Percentiles rank a stretch among this genome's conserved stretches.
Conservation (phyloP, 2,888 invertebrate species). For the Rhingia campestris region DNA sequence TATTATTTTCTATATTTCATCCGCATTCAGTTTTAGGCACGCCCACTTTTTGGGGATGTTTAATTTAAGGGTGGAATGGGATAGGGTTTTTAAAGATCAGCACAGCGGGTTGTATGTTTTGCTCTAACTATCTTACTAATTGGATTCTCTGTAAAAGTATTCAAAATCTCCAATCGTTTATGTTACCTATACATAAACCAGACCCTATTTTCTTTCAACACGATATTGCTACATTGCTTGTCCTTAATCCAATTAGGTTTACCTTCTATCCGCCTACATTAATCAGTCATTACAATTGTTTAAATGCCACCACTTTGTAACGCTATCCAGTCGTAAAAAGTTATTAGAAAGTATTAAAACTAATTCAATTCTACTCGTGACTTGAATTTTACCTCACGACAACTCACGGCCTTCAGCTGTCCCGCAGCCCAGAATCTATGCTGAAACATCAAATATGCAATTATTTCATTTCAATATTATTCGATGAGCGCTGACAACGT, state of each 20-base stretch:
- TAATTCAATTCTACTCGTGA: constrained; percentile 9
- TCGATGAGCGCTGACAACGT: constrained; percentile 48
- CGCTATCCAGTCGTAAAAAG: constrained; percentile 13
- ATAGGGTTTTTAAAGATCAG: too few relatives aligned
- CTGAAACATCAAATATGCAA: constrained; percentile 62
- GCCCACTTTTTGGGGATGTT: too few relatives aligned
- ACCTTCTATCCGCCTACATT: neutral
- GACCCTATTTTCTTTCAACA: too few relatives aligned
- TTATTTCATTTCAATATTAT: constrained; percentile 60
- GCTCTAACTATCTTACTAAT: too few relatives aligned
- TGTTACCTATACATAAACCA: too few relatives aligned
- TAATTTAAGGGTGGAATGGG: too few relatives aligned
- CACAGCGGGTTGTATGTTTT: too few relatives aligned
- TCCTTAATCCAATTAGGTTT: constrained; percentile 11
- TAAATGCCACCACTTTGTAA: constrained; percentile 5
- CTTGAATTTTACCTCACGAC: neutral
- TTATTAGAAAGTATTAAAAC: constrained; percentile 22
- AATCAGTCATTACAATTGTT: neutral
- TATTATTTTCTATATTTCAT: too few relatives aligned
- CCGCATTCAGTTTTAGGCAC: too few relatives aligned
- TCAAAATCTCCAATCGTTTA: too few relatives aligned
- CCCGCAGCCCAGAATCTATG: constrained; percentile 44
- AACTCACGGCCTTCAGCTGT: constrained; percentile 51
- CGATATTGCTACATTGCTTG: too few relatives aligned
- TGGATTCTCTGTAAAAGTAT: too few relatives aligned